These are phyloP conservation scores for Gryllus longicercus DNA, from an alignment of 2,888 invertebrate species.

Conservation along the genomic window DNA sequence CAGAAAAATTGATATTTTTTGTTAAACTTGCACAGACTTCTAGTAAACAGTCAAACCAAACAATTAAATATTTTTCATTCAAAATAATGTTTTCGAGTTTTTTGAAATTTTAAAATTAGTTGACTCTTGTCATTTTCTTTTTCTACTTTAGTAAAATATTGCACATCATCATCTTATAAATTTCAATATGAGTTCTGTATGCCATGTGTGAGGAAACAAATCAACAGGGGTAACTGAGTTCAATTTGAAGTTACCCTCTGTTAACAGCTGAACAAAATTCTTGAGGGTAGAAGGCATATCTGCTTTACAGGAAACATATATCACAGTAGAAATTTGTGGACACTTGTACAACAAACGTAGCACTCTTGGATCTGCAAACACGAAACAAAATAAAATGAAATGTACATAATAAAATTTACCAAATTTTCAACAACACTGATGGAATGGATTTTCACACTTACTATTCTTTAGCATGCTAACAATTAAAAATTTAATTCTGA, in stretches of 20 bases:
- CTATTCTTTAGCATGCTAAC: background rate
- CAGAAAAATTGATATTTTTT: too few species aligned
- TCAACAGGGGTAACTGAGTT: conserved; percentile 53
- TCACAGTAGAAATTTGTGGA: conserved; percentile 46
- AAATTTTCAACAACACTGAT: background rate
- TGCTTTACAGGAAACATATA: conserved; percentile 56
- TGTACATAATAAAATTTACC: background rate
- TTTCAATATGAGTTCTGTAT: conserved; percentile 52
- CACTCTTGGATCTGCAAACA: conserved; percentile 41
- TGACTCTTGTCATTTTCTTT: too few species aligned
- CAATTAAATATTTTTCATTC: too few species aligned
- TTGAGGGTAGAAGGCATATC: conserved; percentile 43
- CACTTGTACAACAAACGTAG: conserved; percentile 48
- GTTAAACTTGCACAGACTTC: too few species aligned
- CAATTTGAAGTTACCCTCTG: conserved; percentile 47
- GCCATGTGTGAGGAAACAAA: conserved; percentile 55
- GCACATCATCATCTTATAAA: conserved; percentile 39
- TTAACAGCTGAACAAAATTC: conserved; percentile 50
- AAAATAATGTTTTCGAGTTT: too few species aligned
- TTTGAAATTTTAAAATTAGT: too few species aligned
- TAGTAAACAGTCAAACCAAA: too few species aligned
- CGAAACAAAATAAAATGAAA: conserved; percentile 18
- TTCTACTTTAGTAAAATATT: too few species aligned
- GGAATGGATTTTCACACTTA: background rate
- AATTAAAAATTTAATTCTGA: too few species aligned